These are phyloP conservation scores for Rhabdophis nuchalis DNA, from an alignment of 2,797 vertebrate species.

Conservation along the genomic window DNA sequence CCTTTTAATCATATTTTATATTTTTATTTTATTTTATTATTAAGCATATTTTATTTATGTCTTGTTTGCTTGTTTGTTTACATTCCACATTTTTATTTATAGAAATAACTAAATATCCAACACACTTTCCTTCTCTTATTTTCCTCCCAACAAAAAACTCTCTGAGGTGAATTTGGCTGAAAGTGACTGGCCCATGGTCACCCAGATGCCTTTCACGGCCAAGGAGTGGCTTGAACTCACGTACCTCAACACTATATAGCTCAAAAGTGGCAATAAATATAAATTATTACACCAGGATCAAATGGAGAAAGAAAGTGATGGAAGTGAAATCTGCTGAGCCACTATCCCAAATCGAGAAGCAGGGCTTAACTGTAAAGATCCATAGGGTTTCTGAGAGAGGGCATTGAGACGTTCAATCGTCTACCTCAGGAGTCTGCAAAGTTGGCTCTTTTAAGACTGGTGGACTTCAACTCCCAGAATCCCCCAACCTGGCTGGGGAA, in stretches of 20 bases:
- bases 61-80: not conserved
- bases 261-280: not conserved
- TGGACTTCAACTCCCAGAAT: no score
- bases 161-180: not conserved
- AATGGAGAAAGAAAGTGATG: not conserved
- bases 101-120: not conserved
- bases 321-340: not conserved
- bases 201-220: not conserved
- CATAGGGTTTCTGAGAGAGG: not conserved
- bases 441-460: no score
- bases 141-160: not conserved
- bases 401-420: not conserved
- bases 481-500: no score
- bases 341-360: not conserved
- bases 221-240: not conserved
- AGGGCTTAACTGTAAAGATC: not conserved
- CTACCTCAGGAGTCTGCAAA: no score
- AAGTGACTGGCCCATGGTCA: not conserved
- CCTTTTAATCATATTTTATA: not conserved
- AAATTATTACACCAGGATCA: not conserved
- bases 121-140: not conserved
- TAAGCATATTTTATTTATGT: not conserved
- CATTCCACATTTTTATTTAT: not conserved
- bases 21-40: no score
- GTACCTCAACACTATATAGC: not conserved